Evolutionary conservation across 2,888 invertebrate species (phyloP).

Genomic region (Epirrhoe alternata): DNA sequence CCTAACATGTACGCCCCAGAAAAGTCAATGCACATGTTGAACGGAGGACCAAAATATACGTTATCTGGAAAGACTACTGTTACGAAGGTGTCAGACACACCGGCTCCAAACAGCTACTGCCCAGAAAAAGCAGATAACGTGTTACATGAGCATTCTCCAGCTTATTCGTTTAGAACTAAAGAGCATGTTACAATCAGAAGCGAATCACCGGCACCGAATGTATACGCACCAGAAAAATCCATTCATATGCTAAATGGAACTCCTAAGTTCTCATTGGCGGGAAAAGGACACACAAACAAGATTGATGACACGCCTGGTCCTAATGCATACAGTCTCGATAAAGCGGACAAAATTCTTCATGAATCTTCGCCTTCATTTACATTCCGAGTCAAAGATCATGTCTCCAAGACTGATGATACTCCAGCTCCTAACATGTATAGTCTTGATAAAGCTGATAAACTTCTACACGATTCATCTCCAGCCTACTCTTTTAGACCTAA

Average conservation of each 20-base stretch:
- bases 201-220: constrained; percentile 89
- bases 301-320: constrained; percentile 86
- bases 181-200: constrained; percentile 85
- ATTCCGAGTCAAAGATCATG: constrained; percentile 75
- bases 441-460: constrained; percentile 85
- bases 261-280: constrained; percentile 87
- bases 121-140: constrained; percentile 86
- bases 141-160: constrained; percentile 86
- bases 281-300: constrained; percentile 81
- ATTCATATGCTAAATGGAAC: constrained; percentile 81
- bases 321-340: constrained; percentile 84
- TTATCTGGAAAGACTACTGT: constrained; percentile 87
- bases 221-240: constrained; percentile 86
- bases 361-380: constrained; percentile 81
- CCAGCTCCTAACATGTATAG: constrained; percentile 86
- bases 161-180: constrained; percentile 90
- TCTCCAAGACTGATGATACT: constrained; percentile 63
- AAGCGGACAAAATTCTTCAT: constrained; percentile 83
- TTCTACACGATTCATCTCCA: constrained; percentile 80
- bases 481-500: constrained; percentile 79
- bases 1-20: constrained; percentile 88
- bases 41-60: constrained; percentile 88
- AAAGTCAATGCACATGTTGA: constrained; percentile 83
- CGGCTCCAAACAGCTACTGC: constrained; percentile 85
- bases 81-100: constrained; percentile 86